Evolutionary conservation across 2,888 invertebrate species (phyloP).

Genomic region (Aporophyla lueneburgensis): DNA sequence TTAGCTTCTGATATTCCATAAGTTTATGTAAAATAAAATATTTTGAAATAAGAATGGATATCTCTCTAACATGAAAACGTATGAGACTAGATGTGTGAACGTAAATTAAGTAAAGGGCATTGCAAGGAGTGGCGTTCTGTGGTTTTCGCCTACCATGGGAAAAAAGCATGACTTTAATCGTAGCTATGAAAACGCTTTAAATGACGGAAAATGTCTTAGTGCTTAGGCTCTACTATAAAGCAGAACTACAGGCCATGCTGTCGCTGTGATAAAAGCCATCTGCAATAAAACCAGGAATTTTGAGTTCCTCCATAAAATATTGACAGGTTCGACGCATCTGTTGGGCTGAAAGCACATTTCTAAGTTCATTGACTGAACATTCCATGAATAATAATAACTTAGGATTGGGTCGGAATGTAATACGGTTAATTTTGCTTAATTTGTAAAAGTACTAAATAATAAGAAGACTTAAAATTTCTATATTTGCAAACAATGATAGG

Average conservation of each 20-base stretch:
- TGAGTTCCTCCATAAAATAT: conserved; percentile 25
- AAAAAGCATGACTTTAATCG: neutral
- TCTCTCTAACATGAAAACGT: neutral
- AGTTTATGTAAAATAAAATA: too few species aligned
- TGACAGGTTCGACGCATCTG: conserved; percentile 21
- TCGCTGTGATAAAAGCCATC: neutral
- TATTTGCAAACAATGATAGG: neutral
- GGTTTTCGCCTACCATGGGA: neutral
- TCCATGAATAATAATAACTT: conserved; percentile 3
- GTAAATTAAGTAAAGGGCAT: neutral
- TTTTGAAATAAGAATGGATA: neutral
- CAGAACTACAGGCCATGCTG: neutral
- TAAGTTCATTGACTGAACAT: conserved; percentile 21
- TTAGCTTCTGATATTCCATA: too few species aligned
- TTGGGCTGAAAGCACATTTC: conserved; percentile 20
- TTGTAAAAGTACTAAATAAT: neutral
- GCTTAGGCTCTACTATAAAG: neutral
- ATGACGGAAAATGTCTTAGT: neutral
- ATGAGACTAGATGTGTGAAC: too few species aligned
- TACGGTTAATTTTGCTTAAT: neutral
- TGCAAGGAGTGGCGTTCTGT: neutral
- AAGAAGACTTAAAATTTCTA: neutral
- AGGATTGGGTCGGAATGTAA: too few species aligned
- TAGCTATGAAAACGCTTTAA: neutral
- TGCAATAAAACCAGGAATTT: conserved; percentile 18